These are phyloP conservation scores for Mya arenaria DNA, from an alignment of 1,140 invertebrate species.

Conservation along the genomic window DNA sequence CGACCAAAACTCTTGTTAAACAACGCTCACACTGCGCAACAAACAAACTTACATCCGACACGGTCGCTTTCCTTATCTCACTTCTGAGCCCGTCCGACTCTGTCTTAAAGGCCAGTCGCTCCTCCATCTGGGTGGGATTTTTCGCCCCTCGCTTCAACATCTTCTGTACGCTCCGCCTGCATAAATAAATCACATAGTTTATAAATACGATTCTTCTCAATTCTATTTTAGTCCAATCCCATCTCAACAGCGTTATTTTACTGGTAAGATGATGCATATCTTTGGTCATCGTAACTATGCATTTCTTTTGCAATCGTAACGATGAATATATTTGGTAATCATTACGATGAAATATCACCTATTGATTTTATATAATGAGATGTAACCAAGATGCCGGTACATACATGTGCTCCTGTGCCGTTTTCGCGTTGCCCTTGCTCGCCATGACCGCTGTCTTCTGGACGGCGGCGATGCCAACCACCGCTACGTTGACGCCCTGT, in stretches of 20 bases:
- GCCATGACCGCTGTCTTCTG: slow-evolving; percentile 62
- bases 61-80: slow-evolving; percentile 30
- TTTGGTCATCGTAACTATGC: not conserved
- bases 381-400: too few relatives aligned
- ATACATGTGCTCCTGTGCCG: slow-evolving; percentile 65
- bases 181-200: not conserved
- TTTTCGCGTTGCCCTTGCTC: slow-evolving; percentile 36
- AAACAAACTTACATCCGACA: slow-evolving; percentile 21
- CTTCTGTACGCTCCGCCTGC: slow-evolving; percentile 38
- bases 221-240: not conserved
- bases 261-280: not conserved
- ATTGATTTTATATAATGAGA: not conserved
- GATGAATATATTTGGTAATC: too few relatives aligned
- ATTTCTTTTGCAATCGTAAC: not conserved
- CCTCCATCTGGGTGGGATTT: slow-evolving; percentile 35
- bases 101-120: slow-evolving; percentile 24
- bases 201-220: not conserved
- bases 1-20: too few relatives aligned
- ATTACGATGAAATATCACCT: not conserved
- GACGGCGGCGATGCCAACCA: slow-evolving; percentile 62
- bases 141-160: slow-evolving; percentile 40
- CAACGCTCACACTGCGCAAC: not conserved
- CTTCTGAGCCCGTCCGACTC: slow-evolving; percentile 18
- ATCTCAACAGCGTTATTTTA: not conserved
- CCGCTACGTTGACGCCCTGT: slow-evolving; percentile 67